Evolutionary conservation across 1,140 invertebrate genomes (phyloP), one percentile per base, ranked within the genome.

Genomic region (Anastatus disparis): DNA sequence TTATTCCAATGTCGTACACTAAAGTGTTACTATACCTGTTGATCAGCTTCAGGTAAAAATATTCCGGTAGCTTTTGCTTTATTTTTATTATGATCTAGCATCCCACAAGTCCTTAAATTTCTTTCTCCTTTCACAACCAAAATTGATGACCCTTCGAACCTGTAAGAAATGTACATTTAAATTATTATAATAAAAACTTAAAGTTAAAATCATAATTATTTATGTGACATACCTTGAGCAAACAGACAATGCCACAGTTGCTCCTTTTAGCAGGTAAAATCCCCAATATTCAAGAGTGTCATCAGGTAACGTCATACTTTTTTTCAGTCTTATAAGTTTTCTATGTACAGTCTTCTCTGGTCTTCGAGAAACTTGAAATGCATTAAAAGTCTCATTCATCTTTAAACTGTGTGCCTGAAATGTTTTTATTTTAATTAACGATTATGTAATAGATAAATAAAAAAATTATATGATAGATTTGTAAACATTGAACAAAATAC

Each of bases 281-380:
- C 94, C 93, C 93, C 93, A 95, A 83, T 95, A 95, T 81, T 95
- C 93, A 38, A 95, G 85, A 24, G 93, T 93, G 77, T 95, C 94
- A 84, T 95, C 94, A 1, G 93, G 92, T 72, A 95, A 82, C 10
- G 84, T 89, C 91, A 95, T 93, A 48, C 92, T 93, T 78, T 95
- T 94, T 77, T 91, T 91, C 76, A 95, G 85, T 71, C 89, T 86
- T 74, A 94, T 91, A 78, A 93, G 92, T 83, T 93, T 94, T 40
- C 88, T 89, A 71, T 89, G 90, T 8, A 88, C 86, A 22, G 91
- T 90, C 31, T 91, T 85, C 84, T 90, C 87, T 17, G 93, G 93
- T 73, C 84, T 88, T 9, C 90, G 88, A 65, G 87, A 83, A 80
- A 94, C 86, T 87, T 95, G 91, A 84, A 94, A 95, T 29, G 93